Conservation (phyloP, 2,113 vertebrate genomes). For the Scatophagus argus region DNA sequence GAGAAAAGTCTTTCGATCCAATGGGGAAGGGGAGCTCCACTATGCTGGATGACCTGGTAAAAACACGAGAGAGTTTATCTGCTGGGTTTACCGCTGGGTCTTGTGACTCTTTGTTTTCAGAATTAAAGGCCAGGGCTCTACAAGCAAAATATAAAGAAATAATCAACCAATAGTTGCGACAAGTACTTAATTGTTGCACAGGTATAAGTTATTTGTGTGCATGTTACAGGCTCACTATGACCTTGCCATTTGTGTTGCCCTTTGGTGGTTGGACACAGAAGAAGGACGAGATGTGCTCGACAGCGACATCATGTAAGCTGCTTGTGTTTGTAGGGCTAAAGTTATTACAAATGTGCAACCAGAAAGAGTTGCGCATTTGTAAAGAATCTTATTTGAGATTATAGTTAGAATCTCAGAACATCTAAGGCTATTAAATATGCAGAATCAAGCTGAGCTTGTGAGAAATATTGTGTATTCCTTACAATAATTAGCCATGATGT, state of each 20-base stretch:
- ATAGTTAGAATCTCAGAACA: no score
- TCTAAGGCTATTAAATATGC: no score
- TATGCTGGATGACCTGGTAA: conserved; percentile 90
- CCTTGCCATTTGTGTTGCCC: conserved; percentile 85
- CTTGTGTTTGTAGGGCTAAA: neutral
- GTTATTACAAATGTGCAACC: neutral
- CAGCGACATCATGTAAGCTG: conserved; percentile 82
- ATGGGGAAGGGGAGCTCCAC: conserved; percentile 84
- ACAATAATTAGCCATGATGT: no score
- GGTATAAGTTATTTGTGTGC: neutral
- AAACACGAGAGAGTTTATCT: neutral
- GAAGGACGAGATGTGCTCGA: conserved; percentile 68
- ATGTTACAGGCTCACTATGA: conserved; percentile 87
- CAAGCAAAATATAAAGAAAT: neutral
- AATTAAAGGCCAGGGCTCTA: neutral
- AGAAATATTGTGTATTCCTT: no score
- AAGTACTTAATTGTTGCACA: neutral
- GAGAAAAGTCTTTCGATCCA: conserved; percentile 89
- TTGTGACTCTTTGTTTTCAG: neutral
- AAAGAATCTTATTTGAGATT: no score
- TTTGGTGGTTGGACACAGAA: conserved; percentile 85
- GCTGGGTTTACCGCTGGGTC: neutral
- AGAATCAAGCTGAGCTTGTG: no score
- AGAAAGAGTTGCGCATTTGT: no score
- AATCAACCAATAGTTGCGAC: neutral